Conservation (phyloP, 2,888 invertebrate genomes). For the Bembecia ichneumoniformis region DNA sequence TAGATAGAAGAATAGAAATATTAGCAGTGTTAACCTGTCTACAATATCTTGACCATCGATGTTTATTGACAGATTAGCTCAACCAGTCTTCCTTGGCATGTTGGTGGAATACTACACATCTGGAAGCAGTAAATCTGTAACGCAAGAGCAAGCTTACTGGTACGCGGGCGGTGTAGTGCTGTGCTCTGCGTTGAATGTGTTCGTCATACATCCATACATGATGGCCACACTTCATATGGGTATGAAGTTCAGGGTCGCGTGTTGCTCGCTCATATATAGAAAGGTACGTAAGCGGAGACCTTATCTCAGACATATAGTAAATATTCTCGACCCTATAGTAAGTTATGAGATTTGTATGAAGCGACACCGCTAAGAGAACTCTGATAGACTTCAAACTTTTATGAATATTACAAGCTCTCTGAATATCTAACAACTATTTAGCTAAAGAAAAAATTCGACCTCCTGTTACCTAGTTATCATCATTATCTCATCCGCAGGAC, state of each 20-base stretch:
- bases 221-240: slow-evolving; percentile 86
- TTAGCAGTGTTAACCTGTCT: background rate
- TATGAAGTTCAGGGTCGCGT: slow-evolving; percentile 86
- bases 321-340: too few relatives aligned
- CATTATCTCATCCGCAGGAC: too few relatives aligned
- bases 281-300: slow-evolving; percentile 59
- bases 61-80: slow-evolving; percentile 68
- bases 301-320: too few relatives aligned
- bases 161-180: slow-evolving; percentile 82
- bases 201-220: slow-evolving; percentile 92
- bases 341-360: background rate
- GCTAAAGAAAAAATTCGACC: too few relatives aligned
- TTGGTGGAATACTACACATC: slow-evolving; percentile 74
- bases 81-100: slow-evolving; percentile 76
- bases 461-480: too few relatives aligned
- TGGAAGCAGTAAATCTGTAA: slow-evolving; percentile 25
- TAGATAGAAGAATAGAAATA: too few relatives aligned
- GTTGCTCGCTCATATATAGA: slow-evolving; percentile 86
- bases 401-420: too few relatives aligned
- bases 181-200: slow-evolving; percentile 81
- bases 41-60: background rate
- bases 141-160: slow-evolving; percentile 76
- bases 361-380: background rate
- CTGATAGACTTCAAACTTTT: too few relatives aligned
- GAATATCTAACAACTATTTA: too few relatives aligned